Percentiles rank a stretch among this genome's conserved stretches.
phyloP scores from a whole-genome alignment of 2,797 vertebrate species.

The Enteromius treurensis region DNA sequence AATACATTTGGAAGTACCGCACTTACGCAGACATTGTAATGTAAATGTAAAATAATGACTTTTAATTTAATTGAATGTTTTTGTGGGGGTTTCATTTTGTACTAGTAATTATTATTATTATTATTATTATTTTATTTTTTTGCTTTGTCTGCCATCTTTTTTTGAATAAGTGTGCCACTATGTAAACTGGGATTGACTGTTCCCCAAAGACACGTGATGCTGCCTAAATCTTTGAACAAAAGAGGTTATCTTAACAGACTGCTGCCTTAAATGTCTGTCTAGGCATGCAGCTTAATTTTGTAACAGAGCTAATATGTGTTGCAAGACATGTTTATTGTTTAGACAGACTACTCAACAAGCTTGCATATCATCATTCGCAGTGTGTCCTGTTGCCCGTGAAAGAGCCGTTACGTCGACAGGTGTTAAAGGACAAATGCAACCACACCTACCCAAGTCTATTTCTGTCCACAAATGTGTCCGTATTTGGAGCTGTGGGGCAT shows the following conservation, averaged over 20 bases:
- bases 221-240: constrained; percentile 2
- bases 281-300: constrained; percentile 1
- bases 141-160: not conserved
- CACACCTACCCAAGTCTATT: constrained; percentile 57
- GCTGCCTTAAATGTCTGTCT: not conserved
- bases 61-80: not conserved
- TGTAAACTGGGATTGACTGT: not conserved
- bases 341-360: not conserved
- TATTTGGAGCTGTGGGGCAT: constrained; percentile 30
- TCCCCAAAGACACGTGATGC: not conserved
- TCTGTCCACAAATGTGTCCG: constrained; percentile 30
- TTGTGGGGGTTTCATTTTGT: not conserved
- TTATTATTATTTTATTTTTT: not conserved
- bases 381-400: constrained; percentile 45
- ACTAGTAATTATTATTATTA: not conserved
- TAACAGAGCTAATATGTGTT: not conserved
- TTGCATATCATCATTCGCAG: constrained; percentile 47
- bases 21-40: not conserved
- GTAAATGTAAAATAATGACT: not conserved
- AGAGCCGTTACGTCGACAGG: constrained; percentile 55
- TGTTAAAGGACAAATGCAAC: constrained; percentile 57
- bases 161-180: not conserved
- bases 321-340: constrained; percentile 17
- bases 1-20: not conserved
- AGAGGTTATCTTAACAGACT: not conserved